Evolutionary conservation across 2,888 invertebrate genomes (phyloP), one percentile per base, ranked within the genome.

Genomic region (Orchesellides sinensis): DNA sequence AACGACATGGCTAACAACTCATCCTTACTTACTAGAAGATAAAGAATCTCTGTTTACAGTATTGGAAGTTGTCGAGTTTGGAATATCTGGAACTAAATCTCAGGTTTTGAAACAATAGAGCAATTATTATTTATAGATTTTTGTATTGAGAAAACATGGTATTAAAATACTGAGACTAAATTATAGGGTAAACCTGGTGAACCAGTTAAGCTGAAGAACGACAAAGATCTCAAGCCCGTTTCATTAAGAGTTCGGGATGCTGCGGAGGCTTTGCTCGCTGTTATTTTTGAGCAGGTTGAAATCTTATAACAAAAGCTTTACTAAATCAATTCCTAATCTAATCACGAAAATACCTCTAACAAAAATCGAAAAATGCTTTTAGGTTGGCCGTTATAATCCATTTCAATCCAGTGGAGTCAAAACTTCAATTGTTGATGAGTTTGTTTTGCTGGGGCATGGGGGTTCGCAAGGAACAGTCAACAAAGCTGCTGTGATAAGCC

Each of bases 231-330:
- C 83, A 98, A 98, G 89, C 98, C 99, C 0, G 98, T 97, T 0
- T 99, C 99, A 0, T 96, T 98, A 95, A 92, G 99, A 87, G 99
- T 99, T 0, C 93, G 98, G 81, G 99, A 99, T 91, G 98, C 99
- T 0, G 99, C 99, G 0, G 99, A 99, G 90, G 96, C 96, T 85
- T 91, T 99, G 47, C 92, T 99, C 5, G 96, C 97, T 87, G 93
- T 95, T 82, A 96, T 98, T 87, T 92, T 98, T 82, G 97, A 98
- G 90, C 96, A 97, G 92, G 95, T 95, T 89, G 17, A 32, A 14
- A 10, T 47, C n/a, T n/a, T n/a, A n/a, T n/a, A n/a, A n/a, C n/a
- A n/a, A n/a, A n/a, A n/a, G n/a, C n/a, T n/a, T n/a, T n/a, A n/a
- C n/a, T n/a, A n/a, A n/a, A n/a, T n/a, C n/a, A n/a, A n/a, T n/a